Evolutionary conservation across 2,797 vertebrate species (phyloP), one percentile per base, ranked within the genome.

Genomic region (Thamnophis elegans): DNA sequence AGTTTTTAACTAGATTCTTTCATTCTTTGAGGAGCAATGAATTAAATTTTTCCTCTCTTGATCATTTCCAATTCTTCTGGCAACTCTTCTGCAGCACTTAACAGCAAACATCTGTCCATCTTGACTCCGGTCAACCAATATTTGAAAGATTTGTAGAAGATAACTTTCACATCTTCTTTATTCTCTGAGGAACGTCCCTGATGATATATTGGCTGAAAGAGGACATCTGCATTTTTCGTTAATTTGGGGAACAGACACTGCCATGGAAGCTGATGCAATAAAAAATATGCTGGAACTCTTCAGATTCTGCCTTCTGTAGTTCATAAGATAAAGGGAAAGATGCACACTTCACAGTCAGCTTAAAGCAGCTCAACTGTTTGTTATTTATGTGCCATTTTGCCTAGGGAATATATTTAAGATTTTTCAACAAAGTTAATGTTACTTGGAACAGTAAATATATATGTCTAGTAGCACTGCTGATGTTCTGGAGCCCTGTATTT

Each of bases 111-210:
- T 93, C 90, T 94, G 82, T 95, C 93, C 62, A 94, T 53, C 32
- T 93, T 94, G 93, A 87, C 92, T 92, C 68, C 56, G 73, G 60
- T 78, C 89, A 93, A 91, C 86, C 91, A 92, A 92, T 93, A 60
- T 62, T 88, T 51, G 47, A 86, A 92, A 92, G 87, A 59, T 86
- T 92, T 91, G 89, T 90, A 87, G 91, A 89, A 92, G 60, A 89
- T 92, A 86, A 54, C 22, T 89, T 82, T 87, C 90, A 86, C 32
- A 22, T 60, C 54, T 85, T 91, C 60, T 91, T 89, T 89, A 42
- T 54, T 87, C 85, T 92, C 95, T 91, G 94, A 95, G 94, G 82
- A 94, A 88, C n/a, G 32, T 88, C 68, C 22, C 7, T 90, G 86
- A 94, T 78, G 93, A 93, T 92, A 2, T 82, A 94, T 94, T 95